These are phyloP conservation scores for Falco peregrinus DNA, from an alignment of 2,797 vertebrate species.

Conservation along the genomic window DNA sequence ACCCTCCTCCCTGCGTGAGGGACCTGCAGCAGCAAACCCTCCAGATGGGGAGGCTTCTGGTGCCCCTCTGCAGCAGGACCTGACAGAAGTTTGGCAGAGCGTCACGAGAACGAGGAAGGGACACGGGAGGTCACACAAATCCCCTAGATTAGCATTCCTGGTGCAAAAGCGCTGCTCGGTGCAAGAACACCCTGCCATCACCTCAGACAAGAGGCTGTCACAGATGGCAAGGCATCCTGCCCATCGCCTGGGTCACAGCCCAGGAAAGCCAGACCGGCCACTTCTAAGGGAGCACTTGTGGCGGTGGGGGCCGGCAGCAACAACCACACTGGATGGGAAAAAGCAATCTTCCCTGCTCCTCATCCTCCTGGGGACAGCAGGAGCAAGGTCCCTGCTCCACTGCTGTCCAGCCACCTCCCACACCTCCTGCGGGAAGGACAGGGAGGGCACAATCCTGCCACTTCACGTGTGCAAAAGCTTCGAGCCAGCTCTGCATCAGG, in stretches of 20 bases:
- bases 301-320: not conserved
- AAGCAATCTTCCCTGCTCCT: not conserved
- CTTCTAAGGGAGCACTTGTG: not conserved
- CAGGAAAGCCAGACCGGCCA: not conserved
- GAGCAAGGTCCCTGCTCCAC: not conserved
- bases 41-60: not conserved
- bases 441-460: not conserved
- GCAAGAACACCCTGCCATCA: not conserved
- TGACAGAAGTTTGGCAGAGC: not conserved
- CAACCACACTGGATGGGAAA: not conserved
- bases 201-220: not conserved
- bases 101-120: rapidly evolving
- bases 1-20: not conserved
- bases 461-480: not conserved
- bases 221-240: not conserved
- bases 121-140: not conserved
- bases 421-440: not conserved
- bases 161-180: not conserved
- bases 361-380: not conserved
- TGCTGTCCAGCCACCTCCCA: not conserved
- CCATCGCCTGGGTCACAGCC: not conserved
- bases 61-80: not conserved
- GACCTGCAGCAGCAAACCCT: not conserved
- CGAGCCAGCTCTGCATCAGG: not conserved
- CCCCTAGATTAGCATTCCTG: not conserved